Evolutionary conservation across 2,888 invertebrate species (phyloP), one percentile per base, ranked within the genome.

Genomic region (Agrochola circellaris): DNA sequence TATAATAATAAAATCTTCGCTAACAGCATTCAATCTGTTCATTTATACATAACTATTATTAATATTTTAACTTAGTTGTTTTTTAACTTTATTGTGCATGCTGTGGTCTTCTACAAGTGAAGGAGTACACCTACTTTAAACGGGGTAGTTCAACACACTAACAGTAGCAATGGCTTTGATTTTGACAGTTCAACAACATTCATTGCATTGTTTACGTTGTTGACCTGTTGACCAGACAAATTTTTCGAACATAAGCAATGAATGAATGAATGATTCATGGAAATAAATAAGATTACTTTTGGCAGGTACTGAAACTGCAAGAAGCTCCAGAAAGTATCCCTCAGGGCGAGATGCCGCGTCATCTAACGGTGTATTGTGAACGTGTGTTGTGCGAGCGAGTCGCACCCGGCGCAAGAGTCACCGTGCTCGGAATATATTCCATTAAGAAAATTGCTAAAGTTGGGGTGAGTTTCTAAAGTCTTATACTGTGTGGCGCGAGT

Each of bases 341-440:
- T 0, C 99, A 99, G 91, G 99, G 99, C 66, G 99, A 99, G 97
- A 98, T 99, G 97, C 99, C 99, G 0, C 97, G 99, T 0, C 99
- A 99, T 94, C 96, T 99, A 89, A 98, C 99, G 86, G 97, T 99
- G 11, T 99, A 99, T 94, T 98, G 98, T 91, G 99, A 99, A 92
- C 97, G 99, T 90, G 97, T 97, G 84, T 96, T 99, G 76, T 99
- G 99, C 93, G 99, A 99, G 93, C 97, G 98, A 87, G 98, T 99
- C 26, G 99, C 99, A 0, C 99, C 99, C 15, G 99, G 99, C 0
- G 99, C 99, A 90, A 97, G 99, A 75, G 99, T 99, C 30, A 97
- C 98, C 3, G 98, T 99, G 82, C 97, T 99, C 82, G 99, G 99
- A 7, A 98, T 99, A 84, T 99, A 98, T 94, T 99, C 99, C 2